Evolutionary conservation across 2,797 vertebrate genomes (phyloP).

Genomic region (Hippopotamyrus pictus): DNA sequence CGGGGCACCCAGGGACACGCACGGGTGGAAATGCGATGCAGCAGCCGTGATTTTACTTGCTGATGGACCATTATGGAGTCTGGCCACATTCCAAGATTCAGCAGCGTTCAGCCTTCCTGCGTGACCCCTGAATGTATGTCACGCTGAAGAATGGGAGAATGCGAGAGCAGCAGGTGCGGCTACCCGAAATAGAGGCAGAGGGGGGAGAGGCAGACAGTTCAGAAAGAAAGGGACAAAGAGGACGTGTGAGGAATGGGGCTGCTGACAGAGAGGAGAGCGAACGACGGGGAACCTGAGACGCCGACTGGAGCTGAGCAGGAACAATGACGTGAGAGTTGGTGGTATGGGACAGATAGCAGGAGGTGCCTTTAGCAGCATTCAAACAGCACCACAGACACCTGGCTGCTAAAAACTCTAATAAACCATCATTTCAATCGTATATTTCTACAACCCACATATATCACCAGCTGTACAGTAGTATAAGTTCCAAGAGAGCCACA

Average conservation of each 20-base stretch:
- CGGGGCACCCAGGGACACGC: not conserved
- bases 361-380: not conserved
- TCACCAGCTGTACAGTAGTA: not conserved
- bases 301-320: not conserved
- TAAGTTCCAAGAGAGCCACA: not conserved
- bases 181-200: constrained; percentile 59
- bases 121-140: constrained; percentile 38
- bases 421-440: not conserved
- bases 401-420: not conserved
- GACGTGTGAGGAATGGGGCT: constrained; percentile 10
- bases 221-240: constrained; percentile 26
- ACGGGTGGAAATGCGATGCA: not conserved
- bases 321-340: not conserved
- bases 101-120: constrained; percentile 28
- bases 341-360: not conserved
- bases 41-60: not conserved
- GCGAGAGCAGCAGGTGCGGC: constrained; percentile 62
- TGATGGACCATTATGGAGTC: not conserved
- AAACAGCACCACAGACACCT: not conserved
- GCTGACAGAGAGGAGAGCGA: not conserved
- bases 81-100: constrained; percentile 22
- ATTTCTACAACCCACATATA: not conserved
- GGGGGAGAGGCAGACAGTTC: constrained; percentile 30
- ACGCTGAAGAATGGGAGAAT: constrained; percentile 44
- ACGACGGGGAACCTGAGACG: not conserved